Conservation (phyloP, 2,797 vertebrate species). For the Chrosomus eos region DNA sequence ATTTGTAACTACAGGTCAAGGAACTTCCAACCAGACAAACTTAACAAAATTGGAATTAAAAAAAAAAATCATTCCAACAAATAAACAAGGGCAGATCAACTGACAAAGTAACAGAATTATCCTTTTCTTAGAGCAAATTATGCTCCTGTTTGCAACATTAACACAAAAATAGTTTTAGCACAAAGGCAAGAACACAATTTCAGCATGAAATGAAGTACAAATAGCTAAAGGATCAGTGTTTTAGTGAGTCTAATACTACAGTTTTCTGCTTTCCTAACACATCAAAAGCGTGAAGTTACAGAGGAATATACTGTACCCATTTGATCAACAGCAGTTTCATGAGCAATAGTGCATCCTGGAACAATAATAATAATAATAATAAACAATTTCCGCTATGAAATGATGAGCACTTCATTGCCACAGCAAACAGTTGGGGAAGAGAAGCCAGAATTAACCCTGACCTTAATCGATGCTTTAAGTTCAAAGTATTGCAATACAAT, state of each 20-base stretch:
- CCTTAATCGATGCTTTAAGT: background rate
- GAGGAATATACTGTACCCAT: constrained; percentile 38
- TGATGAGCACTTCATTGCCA: background rate
- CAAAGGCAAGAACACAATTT: constrained; percentile 42
- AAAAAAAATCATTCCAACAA: constrained; percentile 28
- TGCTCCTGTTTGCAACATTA: constrained; percentile 43
- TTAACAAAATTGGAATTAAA: constrained; percentile 42
- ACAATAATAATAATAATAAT: constrained; percentile 24
- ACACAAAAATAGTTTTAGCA: constrained; percentile 40
- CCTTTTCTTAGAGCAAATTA: constrained; percentile 29
- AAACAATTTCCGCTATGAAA: constrained; percentile 22
- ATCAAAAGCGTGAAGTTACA: constrained; percentile 34
- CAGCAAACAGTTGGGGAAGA: background rate
- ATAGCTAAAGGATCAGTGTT: constrained; percentile 45
- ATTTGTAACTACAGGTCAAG: constrained; percentile 50
- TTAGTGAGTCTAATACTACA: constrained; percentile 33
- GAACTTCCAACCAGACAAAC: constrained; percentile 42
- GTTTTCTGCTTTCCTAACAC: constrained; percentile 43
- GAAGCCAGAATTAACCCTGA: background rate
- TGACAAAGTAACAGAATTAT: constrained; percentile 31
- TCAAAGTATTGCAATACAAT: constrained; percentile 23
- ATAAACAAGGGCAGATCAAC: constrained; percentile 33
- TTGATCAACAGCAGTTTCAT: constrained; percentile 46
- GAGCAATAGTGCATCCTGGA: constrained; percentile 38
- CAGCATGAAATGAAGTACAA: constrained; percentile 45